These are phyloP conservation scores for Papilio polytes DNA, from an alignment of 1,140 invertebrate genomes.

Conservation along the genomic window DNA sequence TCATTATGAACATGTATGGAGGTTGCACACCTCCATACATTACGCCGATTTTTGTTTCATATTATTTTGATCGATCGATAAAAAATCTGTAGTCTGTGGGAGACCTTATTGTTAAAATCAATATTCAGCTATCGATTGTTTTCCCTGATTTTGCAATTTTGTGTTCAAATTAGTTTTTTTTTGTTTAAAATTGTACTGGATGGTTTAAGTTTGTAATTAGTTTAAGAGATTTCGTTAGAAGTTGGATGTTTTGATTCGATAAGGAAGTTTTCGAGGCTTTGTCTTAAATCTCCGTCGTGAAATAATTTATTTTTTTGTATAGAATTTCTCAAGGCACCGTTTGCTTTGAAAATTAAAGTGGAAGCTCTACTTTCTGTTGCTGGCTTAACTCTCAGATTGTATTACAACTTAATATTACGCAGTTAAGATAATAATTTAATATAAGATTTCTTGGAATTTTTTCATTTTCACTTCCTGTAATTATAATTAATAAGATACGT, in stretches of 20 bases:
- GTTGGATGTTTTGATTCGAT: constrained; percentile 35
- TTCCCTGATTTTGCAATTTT: constrained; percentile 34
- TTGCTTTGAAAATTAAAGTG: constrained; percentile 37
- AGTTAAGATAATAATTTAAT: neutral
- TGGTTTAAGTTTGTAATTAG: constrained; percentile 44
- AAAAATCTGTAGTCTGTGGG: too few species aligned
- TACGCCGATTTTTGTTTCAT: too few species aligned
- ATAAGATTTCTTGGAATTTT: neutral
- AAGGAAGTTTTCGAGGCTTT: constrained; percentile 42
- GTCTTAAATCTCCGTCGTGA: constrained; percentile 28
- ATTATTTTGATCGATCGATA: too few species aligned
- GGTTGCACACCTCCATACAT: too few species aligned
- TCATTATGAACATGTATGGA: too few species aligned
- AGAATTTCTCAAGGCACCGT: constrained; percentile 10
- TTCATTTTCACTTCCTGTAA: neutral
- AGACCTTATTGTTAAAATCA: constrained; percentile 16
- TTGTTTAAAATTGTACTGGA: constrained; percentile 50
- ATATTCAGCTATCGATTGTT: constrained; percentile 2
- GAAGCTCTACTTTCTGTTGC: neutral
- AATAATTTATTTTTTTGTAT: constrained; percentile 21
- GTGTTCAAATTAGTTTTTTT: constrained; percentile 41
- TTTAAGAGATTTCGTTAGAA: constrained; percentile 27
- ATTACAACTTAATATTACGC: constrained; percentile 21
- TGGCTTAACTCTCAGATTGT: neutral
- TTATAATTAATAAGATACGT: too few species aligned